phyloP scores from a whole-genome alignment of 2,113 vertebrate genomes.

The Ibidorhyncha struthersii region DNA sequence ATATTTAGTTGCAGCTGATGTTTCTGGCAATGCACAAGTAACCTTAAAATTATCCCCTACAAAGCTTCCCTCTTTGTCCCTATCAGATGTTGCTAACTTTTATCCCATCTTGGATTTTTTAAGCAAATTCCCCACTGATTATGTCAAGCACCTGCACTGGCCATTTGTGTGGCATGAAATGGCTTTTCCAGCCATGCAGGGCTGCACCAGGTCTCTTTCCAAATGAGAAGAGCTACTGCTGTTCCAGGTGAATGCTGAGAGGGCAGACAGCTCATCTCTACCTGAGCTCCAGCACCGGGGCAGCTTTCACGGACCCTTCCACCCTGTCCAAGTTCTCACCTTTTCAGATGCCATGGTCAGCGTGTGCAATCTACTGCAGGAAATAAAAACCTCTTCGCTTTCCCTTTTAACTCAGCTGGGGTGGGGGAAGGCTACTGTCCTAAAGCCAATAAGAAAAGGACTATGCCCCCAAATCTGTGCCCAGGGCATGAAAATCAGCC shows the following conservation, averaged over 20 bases:
- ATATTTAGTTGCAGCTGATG: neutral
- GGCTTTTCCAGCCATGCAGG: neutral
- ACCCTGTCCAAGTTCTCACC: constrained; percentile 30
- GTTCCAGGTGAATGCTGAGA: neutral
- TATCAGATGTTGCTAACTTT: neutral
- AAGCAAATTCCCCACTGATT: neutral
- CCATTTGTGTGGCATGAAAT: neutral
- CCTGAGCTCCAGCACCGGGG: neutral
- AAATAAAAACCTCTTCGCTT: neutral
- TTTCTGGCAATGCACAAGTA: neutral
- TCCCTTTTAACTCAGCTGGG: neutral
- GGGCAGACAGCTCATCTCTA: neutral
- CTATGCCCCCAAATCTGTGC: neutral
- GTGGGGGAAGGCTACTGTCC: neutral
- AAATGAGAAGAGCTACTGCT: neutral
- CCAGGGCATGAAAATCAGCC: neutral
- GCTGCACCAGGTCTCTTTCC: neutral
- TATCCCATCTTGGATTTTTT: neutral
- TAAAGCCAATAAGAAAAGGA: constrained; percentile 12
- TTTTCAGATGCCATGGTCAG: constrained; percentile 58
- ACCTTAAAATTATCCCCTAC: neutral
- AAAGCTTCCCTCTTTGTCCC: neutral
- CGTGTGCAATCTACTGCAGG: neutral
- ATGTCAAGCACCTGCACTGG: neutral
- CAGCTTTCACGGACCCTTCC: fast-evolving